phyloP scores from a whole-genome alignment of 2,113 vertebrate genomes.

The Balaenoptera acutorostrata region DNA sequence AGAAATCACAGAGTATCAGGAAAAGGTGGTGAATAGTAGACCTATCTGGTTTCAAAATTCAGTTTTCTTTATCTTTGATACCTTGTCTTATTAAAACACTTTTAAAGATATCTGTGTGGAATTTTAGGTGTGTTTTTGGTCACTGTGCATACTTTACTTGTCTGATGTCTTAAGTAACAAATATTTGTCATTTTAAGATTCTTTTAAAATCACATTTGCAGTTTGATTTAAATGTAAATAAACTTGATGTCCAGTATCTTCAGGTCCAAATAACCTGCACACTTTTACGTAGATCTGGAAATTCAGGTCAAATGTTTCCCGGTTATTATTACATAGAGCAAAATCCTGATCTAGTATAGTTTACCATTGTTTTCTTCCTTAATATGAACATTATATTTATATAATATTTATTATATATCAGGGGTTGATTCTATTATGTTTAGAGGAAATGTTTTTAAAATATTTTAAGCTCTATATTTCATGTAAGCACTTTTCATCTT shows the following conservation, averaged over 20 bases:
- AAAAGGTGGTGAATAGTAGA: background rate
- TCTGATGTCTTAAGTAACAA: constrained; percentile 1
- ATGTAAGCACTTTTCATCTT: background rate
- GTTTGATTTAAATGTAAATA: background rate
- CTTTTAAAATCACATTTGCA: background rate
- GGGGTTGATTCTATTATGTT: background rate
- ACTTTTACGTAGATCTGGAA: background rate
- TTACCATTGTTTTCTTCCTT: background rate
- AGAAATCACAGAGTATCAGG: background rate
- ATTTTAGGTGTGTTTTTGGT: background rate
- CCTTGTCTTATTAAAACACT: background rate
- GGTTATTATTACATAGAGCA: background rate
- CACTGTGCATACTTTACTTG: background rate
- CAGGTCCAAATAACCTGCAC: background rate
- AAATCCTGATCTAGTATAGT: background rate
- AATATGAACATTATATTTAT: background rate
- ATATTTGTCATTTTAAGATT: background rate
- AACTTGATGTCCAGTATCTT: background rate
- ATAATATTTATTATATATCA: background rate
- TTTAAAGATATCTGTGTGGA: background rate
- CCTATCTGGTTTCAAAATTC: background rate
- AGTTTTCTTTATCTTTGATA: background rate
- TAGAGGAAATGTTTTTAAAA: background rate
- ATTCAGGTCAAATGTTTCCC: background rate
- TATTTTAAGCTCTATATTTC: background rate